Evolutionary conservation across 2,797 vertebrate species (phyloP), one percentile per base, ranked within the genome.

Genomic region (Sylvia borin): DNA sequence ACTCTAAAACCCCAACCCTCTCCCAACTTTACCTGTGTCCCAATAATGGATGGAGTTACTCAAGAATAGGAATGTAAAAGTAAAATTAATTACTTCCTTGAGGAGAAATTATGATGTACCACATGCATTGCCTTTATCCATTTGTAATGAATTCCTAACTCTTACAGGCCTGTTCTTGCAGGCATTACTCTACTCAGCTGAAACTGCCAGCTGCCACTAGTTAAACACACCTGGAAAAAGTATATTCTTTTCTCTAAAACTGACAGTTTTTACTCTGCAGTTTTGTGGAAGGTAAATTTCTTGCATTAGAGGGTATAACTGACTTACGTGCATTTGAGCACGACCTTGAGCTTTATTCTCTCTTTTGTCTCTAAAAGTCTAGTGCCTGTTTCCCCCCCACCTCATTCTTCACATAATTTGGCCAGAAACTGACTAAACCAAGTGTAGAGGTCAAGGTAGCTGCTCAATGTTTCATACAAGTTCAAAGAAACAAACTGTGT

Each of bases 301-400:
- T 48, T 74, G 40, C 22, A 53, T 34, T 78, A 74, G 47, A 64
- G 43, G 20, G 13, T 10, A 7, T 29, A 55, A 13, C 24, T 68
- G n/a, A 43, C 12, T 20, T 40, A 11, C 0, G 0, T 53, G 38
- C 20, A 31, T 19, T 40, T 45, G 32, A 76, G 55, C 0, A 0
- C 1, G 0, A 0, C 31, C 18, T 55, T 58, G 19, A 86, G 45
- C 15, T 73, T 57, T 61, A 12, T 29, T 82, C 38, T 27, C 61
- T 75, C 34, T 78, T 24, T 5, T 3, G 5, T n/a, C 55, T 82
- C 53, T n/a, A 25, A 18, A 74, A 83, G 9, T 12, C 5, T 31
- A 34, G 11, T 40, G 54, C 8, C 40, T 60, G 8, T 61, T 79
- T 50, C 2, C 4, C 2, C 9, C 2, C 5, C 4, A 1, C 4